A percentile compares a stretch with the other conserved stretches of the same genome.
Evolutionary conservation across 2,113 vertebrate species (phyloP).

Genomic region (Benitochromis conjunctus): DNA sequence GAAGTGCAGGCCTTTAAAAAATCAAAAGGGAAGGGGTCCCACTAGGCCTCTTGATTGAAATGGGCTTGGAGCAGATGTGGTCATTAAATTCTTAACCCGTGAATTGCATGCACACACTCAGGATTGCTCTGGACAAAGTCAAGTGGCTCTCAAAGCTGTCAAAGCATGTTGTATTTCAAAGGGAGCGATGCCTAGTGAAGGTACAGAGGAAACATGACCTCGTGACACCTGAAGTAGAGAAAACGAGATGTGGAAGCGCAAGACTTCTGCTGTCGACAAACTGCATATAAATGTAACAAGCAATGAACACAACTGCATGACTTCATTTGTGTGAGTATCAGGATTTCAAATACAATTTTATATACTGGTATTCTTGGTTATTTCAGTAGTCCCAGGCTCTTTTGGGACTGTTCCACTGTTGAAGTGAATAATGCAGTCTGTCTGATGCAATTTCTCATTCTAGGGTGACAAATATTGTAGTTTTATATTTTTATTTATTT

Average conservation of each 20-base stretch:
- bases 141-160: constrained; percentile 20
- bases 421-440: not conserved
- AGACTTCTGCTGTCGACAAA: not conserved
- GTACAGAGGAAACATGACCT: not conserved
- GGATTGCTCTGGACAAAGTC: constrained; percentile 11
- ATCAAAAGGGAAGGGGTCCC: not conserved
- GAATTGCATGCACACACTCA: not conserved
- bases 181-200: not conserved
- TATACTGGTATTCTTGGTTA: not conserved
- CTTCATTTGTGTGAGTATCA: not conserved
- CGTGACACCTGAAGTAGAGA: not conserved
- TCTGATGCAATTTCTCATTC: not conserved
- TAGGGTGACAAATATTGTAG: not conserved
- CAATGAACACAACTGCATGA: not conserved
- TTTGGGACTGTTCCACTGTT: not conserved
- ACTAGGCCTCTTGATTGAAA: constrained; percentile 18
- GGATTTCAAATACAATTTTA: not conserved
- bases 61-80: constrained; percentile 28
- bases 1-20: not conserved
- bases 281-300: not conserved
- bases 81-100: constrained; percentile 24
- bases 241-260: not conserved
- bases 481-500: not conserved
- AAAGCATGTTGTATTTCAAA: not conserved
- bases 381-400: not conserved